Evolutionary conservation across 2,888 invertebrate species (phyloP).

Genomic region (Didymodactylos carnosus): DNA sequence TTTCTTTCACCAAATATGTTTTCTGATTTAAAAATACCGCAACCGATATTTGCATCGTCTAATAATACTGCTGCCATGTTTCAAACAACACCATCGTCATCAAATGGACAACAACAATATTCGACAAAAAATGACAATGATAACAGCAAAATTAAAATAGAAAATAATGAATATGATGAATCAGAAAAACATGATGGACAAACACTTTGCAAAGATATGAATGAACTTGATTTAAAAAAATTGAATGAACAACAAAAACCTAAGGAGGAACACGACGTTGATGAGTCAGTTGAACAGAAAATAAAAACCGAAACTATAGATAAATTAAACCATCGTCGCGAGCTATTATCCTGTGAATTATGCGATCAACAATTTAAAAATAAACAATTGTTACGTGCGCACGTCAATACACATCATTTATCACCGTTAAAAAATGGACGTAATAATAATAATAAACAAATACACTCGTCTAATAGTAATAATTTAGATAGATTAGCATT

Average conservation of each 20-base stretch:
- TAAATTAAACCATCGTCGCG: not conserved
- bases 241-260: too few relatives aligned
- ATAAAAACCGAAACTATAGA: too few relatives aligned
- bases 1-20: not conserved
- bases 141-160: too few relatives aligned
- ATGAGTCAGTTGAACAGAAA: too few relatives aligned
- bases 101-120: not conserved
- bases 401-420: constrained; percentile 18
- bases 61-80: too few relatives aligned
- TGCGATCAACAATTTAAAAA: constrained; percentile 45
- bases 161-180: too few relatives aligned
- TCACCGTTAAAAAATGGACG: not conserved
- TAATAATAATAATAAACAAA: not conserved
- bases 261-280: too few relatives aligned
- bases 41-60: not conserved
- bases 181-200: too few relatives aligned
- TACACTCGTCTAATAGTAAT: not conserved
- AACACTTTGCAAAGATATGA: too few relatives aligned
- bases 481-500: not conserved
- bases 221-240: too few relatives aligned
- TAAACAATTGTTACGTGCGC: constrained; percentile 29
- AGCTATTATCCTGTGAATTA: constrained; percentile 47
- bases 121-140: not conserved
- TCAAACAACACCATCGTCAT: not conserved
- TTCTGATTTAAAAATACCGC: not conserved